phyloP scores from a whole-genome alignment of 2,888 invertebrate species.

The Pristionchus mayeri region DNA sequence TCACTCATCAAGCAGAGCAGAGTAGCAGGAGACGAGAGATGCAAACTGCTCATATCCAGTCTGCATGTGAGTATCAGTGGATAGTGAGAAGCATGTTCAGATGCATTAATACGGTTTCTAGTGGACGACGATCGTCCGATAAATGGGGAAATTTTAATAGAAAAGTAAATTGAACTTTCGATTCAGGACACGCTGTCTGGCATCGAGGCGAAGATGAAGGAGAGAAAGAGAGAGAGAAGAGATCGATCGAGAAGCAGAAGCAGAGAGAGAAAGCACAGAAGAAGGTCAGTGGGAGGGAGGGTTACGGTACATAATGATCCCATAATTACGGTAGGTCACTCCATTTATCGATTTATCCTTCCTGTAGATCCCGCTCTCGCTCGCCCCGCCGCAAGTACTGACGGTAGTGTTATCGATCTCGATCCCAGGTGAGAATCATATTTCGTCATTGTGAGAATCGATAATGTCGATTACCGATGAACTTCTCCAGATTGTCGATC shows the following conservation, averaged over 20 bases:
- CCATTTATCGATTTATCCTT: neutral
- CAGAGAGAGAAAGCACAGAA: conserved; percentile 62
- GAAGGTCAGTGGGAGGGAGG: conserved; percentile 51
- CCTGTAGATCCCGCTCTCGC: conserved; percentile 34
- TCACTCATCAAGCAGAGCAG: conserved; percentile 98
- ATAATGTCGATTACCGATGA: neutral
- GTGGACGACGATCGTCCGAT: neutral
- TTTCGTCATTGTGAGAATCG: neutral
- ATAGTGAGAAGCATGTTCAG: too few relatives aligned
- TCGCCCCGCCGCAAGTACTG: conserved; percentile 48
- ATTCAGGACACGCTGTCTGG: conserved; percentile 93
- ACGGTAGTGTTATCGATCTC: conserved; percentile 16
- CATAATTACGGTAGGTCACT: neutral
- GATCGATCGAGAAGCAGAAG: conserved; percentile 56
- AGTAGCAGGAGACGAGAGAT: conserved; percentile 94
- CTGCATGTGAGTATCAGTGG: conserved; percentile 86
- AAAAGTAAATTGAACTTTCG: too few relatives aligned
- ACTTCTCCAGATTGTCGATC: conserved; percentile 31
- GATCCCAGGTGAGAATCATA: conserved; percentile 23
- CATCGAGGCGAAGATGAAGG: conserved; percentile 93
- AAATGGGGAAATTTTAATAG: too few relatives aligned
- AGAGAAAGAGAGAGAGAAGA: conserved; percentile 42
- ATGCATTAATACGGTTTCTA: too few relatives aligned
- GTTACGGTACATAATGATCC: neutral
- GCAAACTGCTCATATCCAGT: conserved; percentile 96